A percentile compares a stretch with the other conserved stretches of the same genome.
Conservation (phyloP, 2,797 vertebrate species). For the Poecilia picta region DNA sequence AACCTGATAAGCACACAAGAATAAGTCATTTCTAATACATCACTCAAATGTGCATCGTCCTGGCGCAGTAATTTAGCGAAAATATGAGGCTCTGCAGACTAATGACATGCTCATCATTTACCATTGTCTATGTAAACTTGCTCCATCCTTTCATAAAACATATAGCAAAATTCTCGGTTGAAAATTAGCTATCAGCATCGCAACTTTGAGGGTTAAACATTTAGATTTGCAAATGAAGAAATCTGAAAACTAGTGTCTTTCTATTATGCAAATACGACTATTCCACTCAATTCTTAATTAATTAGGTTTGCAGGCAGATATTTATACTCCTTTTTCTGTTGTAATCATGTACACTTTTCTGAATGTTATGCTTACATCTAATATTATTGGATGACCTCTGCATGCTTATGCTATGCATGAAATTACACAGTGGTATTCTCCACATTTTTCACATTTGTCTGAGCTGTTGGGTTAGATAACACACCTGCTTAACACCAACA, state of each 20-base stretch:
- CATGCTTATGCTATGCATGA: neutral
- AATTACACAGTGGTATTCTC: neutral
- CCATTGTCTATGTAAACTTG: slow-evolving; percentile 1
- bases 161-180: slow-evolving; percentile 22
- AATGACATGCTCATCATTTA: neutral
- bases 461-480: too few species aligned
- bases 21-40: neutral
- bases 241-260: slow-evolving; percentile 13
- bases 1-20: neutral
- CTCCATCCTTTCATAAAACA: slow-evolving; percentile 9
- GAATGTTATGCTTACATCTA: slow-evolving; percentile 3
- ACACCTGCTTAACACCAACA: neutral
- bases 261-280: slow-evolving; percentile 5
- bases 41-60: neutral
- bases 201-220: slow-evolving; percentile 41
- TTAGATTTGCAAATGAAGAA: slow-evolving; percentile 10
- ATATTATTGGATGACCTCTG: slow-evolving; percentile 2
- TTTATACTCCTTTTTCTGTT: slow-evolving; percentile 7
- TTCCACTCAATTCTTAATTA: slow-evolving; percentile 14
- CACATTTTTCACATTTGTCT: neutral
- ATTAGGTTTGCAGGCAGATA: slow-evolving; percentile 15
- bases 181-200: slow-evolving; percentile 14
- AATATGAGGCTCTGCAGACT: slow-evolving; percentile 1
- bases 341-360: slow-evolving; percentile 11
- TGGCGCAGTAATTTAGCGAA: neutral